A percentile compares a stretch with the other conserved stretches of the same genome.
These are phyloP conservation scores for Ricordea florida DNA, from an alignment of 92 coral and sea anemone genomes.

Conservation along the genomic window DNA sequence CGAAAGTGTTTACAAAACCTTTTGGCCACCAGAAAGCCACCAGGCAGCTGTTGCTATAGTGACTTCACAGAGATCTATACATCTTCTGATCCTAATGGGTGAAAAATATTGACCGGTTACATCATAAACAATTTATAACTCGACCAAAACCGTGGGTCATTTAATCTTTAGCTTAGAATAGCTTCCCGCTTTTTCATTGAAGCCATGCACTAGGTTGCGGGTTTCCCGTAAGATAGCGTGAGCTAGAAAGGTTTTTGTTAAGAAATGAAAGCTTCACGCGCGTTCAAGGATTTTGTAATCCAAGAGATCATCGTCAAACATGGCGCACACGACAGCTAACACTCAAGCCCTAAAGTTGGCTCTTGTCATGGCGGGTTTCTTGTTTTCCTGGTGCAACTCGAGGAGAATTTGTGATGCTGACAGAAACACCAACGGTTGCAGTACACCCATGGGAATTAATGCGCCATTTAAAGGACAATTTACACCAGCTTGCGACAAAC, in stretches of 20 bases:
- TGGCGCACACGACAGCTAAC: slow-evolving; percentile 15
- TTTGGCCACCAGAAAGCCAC: too few species aligned
- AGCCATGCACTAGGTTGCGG: too few species aligned
- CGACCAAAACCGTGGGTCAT: too few species aligned
- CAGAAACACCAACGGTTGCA: slow-evolving; percentile 86
- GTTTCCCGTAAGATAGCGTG: too few species aligned
- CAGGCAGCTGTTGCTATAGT: too few species aligned
- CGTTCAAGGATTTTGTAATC: background rate
- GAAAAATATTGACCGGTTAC: too few species aligned
- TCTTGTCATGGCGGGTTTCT: background rate
- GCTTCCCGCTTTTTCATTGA: too few species aligned
- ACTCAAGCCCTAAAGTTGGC: background rate
- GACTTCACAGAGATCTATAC: too few species aligned
- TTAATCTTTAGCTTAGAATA: too few species aligned
- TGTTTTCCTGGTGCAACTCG: slow-evolving; percentile 1
- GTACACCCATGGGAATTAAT: slow-evolving; percentile 92
- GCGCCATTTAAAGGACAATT: slow-evolving; percentile 89
- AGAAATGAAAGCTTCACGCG: slow-evolving; percentile 10
- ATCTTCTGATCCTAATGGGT: too few species aligned
- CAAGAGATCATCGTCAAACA: background rate
- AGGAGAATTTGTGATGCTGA: slow-evolving; percentile 85
- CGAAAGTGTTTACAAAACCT: too few species aligned
- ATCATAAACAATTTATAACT: too few species aligned
- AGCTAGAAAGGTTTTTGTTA: background rate
- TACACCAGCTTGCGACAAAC: slow-evolving; percentile 95